Percentiles rank a stretch among this genome's conserved stretches.
These are phyloP conservation scores for Nemopilema nomurai DNA, from an alignment of 30 jellyfish, hydroid and myxozoan species.

Conservation along the genomic window DNA sequence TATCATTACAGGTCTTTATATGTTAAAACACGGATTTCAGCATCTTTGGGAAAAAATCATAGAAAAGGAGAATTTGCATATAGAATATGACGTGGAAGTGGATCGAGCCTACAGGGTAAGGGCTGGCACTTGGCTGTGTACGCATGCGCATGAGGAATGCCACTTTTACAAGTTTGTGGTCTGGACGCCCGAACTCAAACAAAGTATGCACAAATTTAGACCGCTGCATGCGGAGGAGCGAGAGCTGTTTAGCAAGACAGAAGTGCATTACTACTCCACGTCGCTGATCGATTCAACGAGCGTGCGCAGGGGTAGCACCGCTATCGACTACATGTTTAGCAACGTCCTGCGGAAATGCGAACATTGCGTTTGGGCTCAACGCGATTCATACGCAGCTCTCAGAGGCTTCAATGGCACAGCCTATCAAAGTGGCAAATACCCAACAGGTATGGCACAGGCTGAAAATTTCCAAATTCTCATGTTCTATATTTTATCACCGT, in stretches of 20 bases:
- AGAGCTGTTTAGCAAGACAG: slow-evolving; percentile 40
- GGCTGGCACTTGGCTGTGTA: slow-evolving; percentile 65
- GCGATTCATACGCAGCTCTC: slow-evolving; percentile 84
- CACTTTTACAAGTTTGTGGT: slow-evolving; percentile 75
- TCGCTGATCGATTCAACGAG: slow-evolving; percentile 61
- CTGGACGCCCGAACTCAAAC: slow-evolving; percentile 91
- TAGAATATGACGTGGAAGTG: slow-evolving; percentile 60
- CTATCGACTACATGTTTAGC: slow-evolving; percentile 85
- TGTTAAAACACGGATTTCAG: slow-evolving; percentile 84
- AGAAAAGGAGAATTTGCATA: slow-evolving; percentile 57
- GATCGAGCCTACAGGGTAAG: slow-evolving; percentile 48
- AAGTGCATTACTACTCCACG: slow-evolving; percentile 68
- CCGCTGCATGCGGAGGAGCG: slow-evolving; percentile 40
- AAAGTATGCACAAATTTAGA: slow-evolving; percentile 56
- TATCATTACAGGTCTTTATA: slow-evolving; percentile 39
- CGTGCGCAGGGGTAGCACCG: slow-evolving; percentile 67
- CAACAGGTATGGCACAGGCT: slow-evolving; percentile 52
- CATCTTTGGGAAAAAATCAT: slow-evolving; percentile 78
- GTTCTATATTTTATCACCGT: no score
- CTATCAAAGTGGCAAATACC: slow-evolving; percentile 64
- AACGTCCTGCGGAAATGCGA: slow-evolving; percentile 59
- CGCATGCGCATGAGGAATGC: slow-evolving; percentile 36
- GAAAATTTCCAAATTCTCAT: no score
- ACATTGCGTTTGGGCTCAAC: slow-evolving; percentile 86
- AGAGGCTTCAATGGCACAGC: slow-evolving; percentile 52